Percentiles rank a stretch among this genome's conserved stretches.
Evolutionary conservation across 2,888 invertebrate genomes (phyloP).

Genomic region (Neuroscelio doddi): DNA sequence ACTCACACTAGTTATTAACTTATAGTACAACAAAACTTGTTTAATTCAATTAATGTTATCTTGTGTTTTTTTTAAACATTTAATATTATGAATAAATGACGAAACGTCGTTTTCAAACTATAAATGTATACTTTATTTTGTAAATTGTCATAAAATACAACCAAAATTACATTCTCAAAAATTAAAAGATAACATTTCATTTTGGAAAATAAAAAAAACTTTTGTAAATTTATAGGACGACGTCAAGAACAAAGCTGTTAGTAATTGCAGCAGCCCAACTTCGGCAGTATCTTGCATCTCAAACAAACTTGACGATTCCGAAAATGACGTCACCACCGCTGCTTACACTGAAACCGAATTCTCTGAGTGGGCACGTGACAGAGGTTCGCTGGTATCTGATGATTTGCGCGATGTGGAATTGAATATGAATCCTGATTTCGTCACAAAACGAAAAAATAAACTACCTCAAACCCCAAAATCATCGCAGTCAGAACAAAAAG

Average conservation of each 20-base stretch:
- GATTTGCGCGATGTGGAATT: constrained; percentile 81
- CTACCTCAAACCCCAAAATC: constrained; percentile 8
- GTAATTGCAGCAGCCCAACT: constrained; percentile 74
- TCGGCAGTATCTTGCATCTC: constrained; percentile 71
- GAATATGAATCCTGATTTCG: constrained; percentile 74
- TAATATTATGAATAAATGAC: too few relatives aligned
- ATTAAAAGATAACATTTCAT: too few relatives aligned
- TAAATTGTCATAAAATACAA: too few relatives aligned
- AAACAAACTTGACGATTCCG: constrained; percentile 75
- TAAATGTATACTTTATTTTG: too few relatives aligned
- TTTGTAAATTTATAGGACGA: constrained; percentile 38
- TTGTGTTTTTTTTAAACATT: too few relatives aligned
- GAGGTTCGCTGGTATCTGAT: constrained; percentile 79
- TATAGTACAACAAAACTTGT: too few relatives aligned
- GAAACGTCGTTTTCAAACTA: too few relatives aligned
- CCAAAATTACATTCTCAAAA: too few relatives aligned
- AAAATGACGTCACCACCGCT: constrained; percentile 80
- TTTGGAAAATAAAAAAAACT: too few relatives aligned
- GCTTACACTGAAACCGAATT: constrained; percentile 89
- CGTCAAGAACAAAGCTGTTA: constrained; percentile 60
- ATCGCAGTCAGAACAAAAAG: constrained; percentile 23
- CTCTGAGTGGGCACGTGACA: constrained; percentile 92
- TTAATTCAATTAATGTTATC: too few relatives aligned
- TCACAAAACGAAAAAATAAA: constrained; percentile 59
- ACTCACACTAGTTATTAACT: too few relatives aligned